Evolutionary conservation across 2,797 vertebrate genomes (phyloP).

Genomic region (Periparus ater): DNA sequence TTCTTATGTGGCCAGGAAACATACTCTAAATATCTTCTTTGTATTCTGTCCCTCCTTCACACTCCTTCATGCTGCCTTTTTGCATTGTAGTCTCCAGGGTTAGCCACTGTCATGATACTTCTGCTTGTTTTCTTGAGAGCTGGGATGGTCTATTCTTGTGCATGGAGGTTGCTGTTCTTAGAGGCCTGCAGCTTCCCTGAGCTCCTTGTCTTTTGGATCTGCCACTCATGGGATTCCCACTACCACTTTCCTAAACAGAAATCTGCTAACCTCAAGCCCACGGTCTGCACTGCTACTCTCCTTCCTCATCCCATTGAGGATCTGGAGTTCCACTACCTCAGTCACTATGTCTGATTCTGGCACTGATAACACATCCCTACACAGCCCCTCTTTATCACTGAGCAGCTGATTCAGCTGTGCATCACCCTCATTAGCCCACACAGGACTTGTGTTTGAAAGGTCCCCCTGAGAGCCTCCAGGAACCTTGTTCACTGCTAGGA

Average conservation of each 20-base stretch:
- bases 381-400: background rate
- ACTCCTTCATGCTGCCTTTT: background rate
- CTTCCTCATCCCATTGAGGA: background rate
- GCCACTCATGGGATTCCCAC: background rate
- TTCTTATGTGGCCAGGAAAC: background rate
- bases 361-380: background rate
- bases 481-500: background rate
- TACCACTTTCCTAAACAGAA: background rate
- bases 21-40: background rate
- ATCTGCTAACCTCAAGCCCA: background rate
- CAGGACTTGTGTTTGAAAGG: background rate
- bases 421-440: rapidly evolving
- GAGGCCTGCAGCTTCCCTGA: background rate
- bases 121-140: background rate
- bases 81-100: background rate
- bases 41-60: background rate
- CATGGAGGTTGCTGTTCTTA: background rate
- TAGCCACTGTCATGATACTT: background rate
- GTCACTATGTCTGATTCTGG: background rate
- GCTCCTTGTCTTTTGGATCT: background rate
- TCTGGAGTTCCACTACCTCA: background rate
- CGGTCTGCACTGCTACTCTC: background rate
- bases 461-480: background rate
- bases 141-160: background rate
- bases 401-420: background rate